Evolutionary conservation across 2,888 invertebrate genomes (phyloP).

Genomic region (Mystacides longicornis): DNA sequence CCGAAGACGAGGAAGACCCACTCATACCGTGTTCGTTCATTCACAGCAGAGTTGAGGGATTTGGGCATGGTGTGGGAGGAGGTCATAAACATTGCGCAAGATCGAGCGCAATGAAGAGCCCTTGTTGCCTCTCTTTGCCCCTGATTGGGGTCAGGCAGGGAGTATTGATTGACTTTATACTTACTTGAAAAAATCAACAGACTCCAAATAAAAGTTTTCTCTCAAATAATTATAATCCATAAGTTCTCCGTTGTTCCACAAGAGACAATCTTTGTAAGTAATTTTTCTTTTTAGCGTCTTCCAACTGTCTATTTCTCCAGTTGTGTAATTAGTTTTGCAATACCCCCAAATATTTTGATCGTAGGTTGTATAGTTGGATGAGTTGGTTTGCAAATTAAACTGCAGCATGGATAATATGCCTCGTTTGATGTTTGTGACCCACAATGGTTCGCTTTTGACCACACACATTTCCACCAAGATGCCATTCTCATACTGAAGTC

Average conservation of each 20-base stretch:
- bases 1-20: no score
- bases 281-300: conserved; percentile 11
- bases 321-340: conserved; percentile 14
- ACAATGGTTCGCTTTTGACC: conserved; percentile 9
- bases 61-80: no score
- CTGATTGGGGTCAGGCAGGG: no score
- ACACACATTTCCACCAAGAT: conserved; percentile 11
- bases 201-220: no score
- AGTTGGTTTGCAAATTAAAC: conserved; percentile 6
- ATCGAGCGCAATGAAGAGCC: no score
- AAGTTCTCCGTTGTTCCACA: no score
- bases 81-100: no score
- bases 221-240: no score
- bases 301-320: conserved; percentile 17
- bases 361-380: conserved; percentile 2
- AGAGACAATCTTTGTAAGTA: conserved; percentile 11
- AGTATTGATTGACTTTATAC: no score
- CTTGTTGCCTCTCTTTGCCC: no score
- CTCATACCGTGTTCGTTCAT: no score
- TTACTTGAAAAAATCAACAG: conserved; percentile 10
- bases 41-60: no score
- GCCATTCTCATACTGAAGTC: conserved; percentile 11
- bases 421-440: conserved; percentile 17
- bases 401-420: conserved; percentile 21
- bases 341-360: conserved; percentile 16